Percentiles rank a stretch among this genome's conserved stretches.
These are phyloP conservation scores for Hippocampus zosterae DNA, from an alignment of 2,113 vertebrate genomes.

Conservation along the genomic window DNA sequence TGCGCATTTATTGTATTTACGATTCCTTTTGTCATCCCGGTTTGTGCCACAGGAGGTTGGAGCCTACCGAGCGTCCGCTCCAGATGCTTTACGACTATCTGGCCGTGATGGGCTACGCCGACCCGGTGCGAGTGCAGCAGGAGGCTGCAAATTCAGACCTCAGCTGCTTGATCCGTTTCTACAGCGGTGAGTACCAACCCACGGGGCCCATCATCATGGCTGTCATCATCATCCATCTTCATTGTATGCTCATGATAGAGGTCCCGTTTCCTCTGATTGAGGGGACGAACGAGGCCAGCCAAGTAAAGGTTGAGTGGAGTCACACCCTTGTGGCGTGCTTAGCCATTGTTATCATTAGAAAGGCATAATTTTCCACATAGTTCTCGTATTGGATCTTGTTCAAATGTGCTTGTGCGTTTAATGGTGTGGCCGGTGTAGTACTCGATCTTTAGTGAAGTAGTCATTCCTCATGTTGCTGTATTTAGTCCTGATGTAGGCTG, in stretches of 20 bases:
- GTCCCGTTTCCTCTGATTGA: not conserved
- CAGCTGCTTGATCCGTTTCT: constrained; percentile 95
- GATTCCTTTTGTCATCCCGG: not conserved
- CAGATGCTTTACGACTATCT: constrained; percentile 93
- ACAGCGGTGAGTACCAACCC: constrained; percentile 80
- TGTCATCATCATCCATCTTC: constrained; percentile 6
- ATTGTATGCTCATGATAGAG: constrained; percentile 11
- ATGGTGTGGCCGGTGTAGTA: not conserved
- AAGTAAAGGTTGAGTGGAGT: not conserved
- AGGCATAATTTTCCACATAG: not conserved
- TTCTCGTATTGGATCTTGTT: not conserved
- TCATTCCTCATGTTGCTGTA: not conserved
- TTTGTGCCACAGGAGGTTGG: constrained; percentile 78
- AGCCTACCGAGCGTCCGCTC: constrained; percentile 83
- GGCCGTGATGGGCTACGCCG: constrained; percentile 81
- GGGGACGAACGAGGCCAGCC: not conserved
- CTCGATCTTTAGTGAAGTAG: not conserved
- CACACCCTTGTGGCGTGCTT: not conserved
- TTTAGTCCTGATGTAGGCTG: not conserved
- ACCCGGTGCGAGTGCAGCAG: constrained; percentile 84
- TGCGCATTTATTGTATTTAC: not conserved
- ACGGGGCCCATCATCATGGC: not conserved
- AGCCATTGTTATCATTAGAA: not conserved
- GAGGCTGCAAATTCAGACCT: constrained; percentile 91
- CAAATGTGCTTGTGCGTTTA: not conserved